A percentile compares a stretch with the other conserved stretches of the same genome.
phyloP scores from a whole-genome alignment of 92 coral and sea anemone species.

The Metridium senile region DNA sequence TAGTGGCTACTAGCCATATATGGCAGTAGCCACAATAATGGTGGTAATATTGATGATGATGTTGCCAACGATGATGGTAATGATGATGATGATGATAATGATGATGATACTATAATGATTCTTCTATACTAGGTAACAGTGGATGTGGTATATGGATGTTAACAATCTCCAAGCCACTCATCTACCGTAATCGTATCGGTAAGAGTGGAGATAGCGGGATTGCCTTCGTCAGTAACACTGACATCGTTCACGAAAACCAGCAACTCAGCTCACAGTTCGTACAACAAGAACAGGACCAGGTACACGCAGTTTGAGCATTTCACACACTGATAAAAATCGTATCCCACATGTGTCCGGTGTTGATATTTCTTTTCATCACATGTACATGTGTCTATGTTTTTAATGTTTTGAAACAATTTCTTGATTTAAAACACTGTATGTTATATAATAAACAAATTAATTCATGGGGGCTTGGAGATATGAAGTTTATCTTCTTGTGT shows the following conservation, averaged over 20 bases:
- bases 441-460: no score
- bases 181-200: slow-evolving; percentile 86
- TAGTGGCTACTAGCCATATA: no score
- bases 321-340: neutral
- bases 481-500: no score
- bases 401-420: no score
- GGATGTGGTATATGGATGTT: slow-evolving; percentile 98
- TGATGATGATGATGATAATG: neutral
- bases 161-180: slow-evolving; percentile 87
- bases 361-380: no score
- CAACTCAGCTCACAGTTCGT: slow-evolving; percentile 90
- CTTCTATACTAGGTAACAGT: slow-evolving; percentile 70
- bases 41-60: neutral
- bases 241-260: slow-evolving; percentile 91
- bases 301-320: slow-evolving; percentile 2
- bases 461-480: no score
- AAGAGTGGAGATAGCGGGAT: slow-evolving; percentile 94
- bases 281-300: slow-evolving; percentile 96
- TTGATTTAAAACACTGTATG: no score
- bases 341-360: no score
- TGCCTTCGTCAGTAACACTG: slow-evolving; percentile 91
- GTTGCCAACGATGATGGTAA: neutral
- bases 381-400: no score
- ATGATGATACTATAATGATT: no score
- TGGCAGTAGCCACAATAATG: neutral